phyloP scores from a whole-genome alignment of 2,113 vertebrate species.

The Microtus richardsoni region DNA sequence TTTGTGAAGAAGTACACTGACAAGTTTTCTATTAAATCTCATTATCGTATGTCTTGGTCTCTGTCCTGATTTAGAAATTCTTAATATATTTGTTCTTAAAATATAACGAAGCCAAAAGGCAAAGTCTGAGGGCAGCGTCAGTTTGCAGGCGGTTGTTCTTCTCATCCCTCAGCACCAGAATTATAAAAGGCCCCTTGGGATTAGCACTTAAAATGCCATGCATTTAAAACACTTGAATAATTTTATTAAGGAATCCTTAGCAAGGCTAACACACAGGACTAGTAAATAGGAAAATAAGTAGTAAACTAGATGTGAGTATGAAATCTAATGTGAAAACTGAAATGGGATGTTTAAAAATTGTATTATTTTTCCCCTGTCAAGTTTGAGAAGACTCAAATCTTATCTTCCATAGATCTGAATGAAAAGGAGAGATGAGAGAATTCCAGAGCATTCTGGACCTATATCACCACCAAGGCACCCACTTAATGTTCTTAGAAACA shows the following conservation, averaged over 20 bases:
- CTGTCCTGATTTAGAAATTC: constrained; percentile 11
- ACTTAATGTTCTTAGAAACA: not conserved
- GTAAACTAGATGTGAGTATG: not conserved
- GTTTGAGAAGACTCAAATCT: not conserved
- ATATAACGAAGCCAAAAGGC: constrained; percentile 25
- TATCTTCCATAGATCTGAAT: not conserved
- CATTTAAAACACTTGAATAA: constrained; percentile 65
- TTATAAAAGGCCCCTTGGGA: constrained; percentile 62
- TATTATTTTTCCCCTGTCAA: not conserved
- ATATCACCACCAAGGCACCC: not conserved
- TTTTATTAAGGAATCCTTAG: constrained; percentile 57
- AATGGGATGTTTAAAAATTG: constrained; percentile 17
- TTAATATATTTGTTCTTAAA: constrained; percentile 38
- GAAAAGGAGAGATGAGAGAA: not conserved
- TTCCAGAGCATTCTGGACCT: not conserved
- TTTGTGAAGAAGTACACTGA: not conserved
- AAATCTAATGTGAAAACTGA: not conserved
- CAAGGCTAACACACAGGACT: constrained; percentile 27
- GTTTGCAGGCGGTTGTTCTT: constrained; percentile 8
- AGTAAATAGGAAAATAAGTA: constrained; percentile 37
- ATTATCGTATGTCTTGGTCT: not conserved
- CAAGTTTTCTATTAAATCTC: not conserved
- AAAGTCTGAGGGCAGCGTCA: constrained; percentile 9
- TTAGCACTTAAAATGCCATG: constrained; percentile 74
- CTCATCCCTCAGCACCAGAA: constrained; percentile 60